Conservation (phyloP, 2,797 vertebrate genomes). For the Etheostoma nigrum region DNA sequence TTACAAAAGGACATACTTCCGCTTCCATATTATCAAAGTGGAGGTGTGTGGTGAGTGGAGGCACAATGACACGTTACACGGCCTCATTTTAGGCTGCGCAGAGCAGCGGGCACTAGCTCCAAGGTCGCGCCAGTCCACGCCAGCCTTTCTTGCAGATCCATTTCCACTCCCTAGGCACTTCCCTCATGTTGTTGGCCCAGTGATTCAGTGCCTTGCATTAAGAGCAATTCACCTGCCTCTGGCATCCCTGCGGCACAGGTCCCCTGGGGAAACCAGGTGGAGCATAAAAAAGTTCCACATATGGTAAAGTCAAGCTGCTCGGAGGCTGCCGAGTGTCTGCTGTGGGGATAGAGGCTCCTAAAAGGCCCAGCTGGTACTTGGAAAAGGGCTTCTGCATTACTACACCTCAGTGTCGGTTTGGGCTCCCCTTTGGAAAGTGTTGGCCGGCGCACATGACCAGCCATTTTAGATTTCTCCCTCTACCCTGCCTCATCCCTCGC, state of each 20-base stretch:
- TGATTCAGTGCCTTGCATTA: conserved; percentile 99
- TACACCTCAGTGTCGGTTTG: conserved; percentile 99
- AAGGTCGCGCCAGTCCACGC: conserved; percentile 94
- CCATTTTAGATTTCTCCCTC: conserved; percentile 99
- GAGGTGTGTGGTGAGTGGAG: conserved; percentile 35
- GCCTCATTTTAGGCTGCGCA: conserved; percentile 77
- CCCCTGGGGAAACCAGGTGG: conserved; percentile 96
- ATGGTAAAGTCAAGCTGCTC: conserved; percentile 99
- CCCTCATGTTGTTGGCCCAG: conserved; percentile 93
- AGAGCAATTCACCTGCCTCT: conserved; percentile 99
- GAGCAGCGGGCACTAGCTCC: conserved; percentile 88
- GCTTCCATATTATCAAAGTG: conserved; percentile 48
- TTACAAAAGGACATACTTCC: conserved; percentile 55
- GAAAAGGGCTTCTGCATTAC: conserved; percentile 99
- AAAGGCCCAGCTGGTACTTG: conserved; percentile 99
- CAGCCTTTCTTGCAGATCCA: conserved; percentile 95
- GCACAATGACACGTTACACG: conserved; percentile 60
- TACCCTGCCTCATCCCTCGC: conserved; percentile 93
- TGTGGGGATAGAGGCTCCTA: conserved; percentile 98
- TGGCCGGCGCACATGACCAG: conserved; percentile 97
- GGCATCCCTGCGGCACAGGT: conserved; percentile 93
- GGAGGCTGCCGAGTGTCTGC: conserved; percentile 98
- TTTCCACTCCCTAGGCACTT: conserved; percentile 97
- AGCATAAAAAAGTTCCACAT: conserved; percentile 99
- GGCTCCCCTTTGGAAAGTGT: conserved; percentile 99